Evolutionary conservation across 2,113 vertebrate genomes (phyloP).

Genomic region (Rhodinocichla rosea): DNA sequence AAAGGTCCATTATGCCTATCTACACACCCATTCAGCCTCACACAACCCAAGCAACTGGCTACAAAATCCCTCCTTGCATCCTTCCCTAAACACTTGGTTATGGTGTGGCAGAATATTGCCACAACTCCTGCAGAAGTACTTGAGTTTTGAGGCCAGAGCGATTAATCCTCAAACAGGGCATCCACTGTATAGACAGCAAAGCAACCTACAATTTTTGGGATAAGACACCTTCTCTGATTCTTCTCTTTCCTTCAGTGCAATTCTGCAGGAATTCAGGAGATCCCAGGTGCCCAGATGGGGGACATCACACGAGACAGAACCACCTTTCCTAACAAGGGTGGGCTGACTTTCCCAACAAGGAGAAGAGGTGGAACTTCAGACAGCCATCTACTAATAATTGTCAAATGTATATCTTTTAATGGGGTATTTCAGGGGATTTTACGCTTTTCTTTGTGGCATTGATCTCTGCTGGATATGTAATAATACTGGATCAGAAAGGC

Average conservation of each 20-base stretch:
- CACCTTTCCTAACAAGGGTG: not conserved
- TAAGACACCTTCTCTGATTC: not conserved
- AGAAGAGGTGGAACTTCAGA: conserved; percentile 6
- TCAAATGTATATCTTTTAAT: not conserved
- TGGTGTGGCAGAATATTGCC: not conserved
- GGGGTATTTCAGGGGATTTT: not conserved
- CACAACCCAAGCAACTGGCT: not conserved
- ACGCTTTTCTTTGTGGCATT: not conserved
- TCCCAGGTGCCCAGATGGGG: not conserved
- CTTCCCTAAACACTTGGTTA: not conserved
- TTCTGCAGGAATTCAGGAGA: not conserved
- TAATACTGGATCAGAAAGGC: conserved; percentile 15
- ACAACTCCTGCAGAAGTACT: not conserved
- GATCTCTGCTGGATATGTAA: conserved; percentile 26
- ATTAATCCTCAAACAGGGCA: not conserved
- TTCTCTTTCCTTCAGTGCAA: not conserved
- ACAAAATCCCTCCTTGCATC: rapidly evolving
- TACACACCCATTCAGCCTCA: not conserved
- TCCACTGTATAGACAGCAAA: not conserved
- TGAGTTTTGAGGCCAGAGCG: not conserved
- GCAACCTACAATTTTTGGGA: not conserved
- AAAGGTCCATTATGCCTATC: not conserved
- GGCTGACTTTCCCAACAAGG: not conserved
- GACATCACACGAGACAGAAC: not conserved
- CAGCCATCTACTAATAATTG: not conserved